Base-by-base conservation (phyloP, 2,113 vertebrate species). In the Penelope pileata region DNA sequence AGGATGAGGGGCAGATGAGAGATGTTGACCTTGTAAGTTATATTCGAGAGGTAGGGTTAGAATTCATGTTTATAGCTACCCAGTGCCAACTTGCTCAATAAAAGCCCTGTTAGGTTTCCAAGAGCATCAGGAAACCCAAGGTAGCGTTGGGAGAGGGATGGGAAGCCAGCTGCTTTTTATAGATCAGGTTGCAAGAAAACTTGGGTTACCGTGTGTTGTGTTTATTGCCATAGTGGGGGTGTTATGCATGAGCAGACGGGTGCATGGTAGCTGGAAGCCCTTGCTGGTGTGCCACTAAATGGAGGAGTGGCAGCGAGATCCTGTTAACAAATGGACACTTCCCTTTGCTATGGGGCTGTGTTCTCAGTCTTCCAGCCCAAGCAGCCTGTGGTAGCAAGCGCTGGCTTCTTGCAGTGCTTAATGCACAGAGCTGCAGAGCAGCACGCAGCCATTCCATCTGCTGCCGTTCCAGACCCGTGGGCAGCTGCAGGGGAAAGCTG, bases 81-180 rank as follows among this genome's bases (percentile, higher is more conserved):
- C 56, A 12, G 10, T 79, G 69, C 73, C 38, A 90, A 8, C 59
- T 68, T 82, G 64, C 80, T 87, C 80, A 88, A 90, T 96, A 50
- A 96, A 91, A 87, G 34, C 70, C 48, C 16, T 73, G 21, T 94
- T 84, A 79, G 59, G 38, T 85, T 87, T 97, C 91, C 82, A 87
- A 86, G 86, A 91, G 70, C 77, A 63, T 94, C 50, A 89, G 93
- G 83, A 95, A 94, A 63, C 48, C 30, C 38, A 63, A 23, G 38
- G 67, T 38, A 42, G 63, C 26, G 15, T 29, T 81, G 48, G 92
- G 62, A 92, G 72, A 88, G 78, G 70, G 45, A 79, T 76, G 32
- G 84, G 76, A 80, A 83, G 32, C 38, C 63, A 83, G 43, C 51
- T 93, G 51, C 60, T 88, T 91, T 95, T 95, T 68, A 76, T 76